Evolutionary conservation across 1,140 invertebrate species (phyloP), one percentile per base, ranked within the genome.

Genomic region (Drosophila chauvacae): DNA sequence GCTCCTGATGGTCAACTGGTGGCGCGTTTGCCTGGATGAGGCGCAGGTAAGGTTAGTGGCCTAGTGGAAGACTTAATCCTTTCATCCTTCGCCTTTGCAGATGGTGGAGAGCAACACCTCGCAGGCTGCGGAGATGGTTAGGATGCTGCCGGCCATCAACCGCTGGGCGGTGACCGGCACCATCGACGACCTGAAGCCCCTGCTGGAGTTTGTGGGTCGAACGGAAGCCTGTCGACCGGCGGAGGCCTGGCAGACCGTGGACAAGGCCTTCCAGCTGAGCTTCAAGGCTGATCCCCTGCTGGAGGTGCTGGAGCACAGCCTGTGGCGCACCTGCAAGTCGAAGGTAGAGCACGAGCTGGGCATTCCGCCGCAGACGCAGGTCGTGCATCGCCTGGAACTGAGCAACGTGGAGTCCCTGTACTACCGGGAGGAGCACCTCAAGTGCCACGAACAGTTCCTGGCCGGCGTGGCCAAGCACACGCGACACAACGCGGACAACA

Each of bases 21-120:
- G 96, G 96, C 93, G 96, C 44, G 93, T 97, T 28, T 96, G 96
- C 90, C 92, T 97, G 14, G 96, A 97, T 93, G 96, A 97, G 93
- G 96, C 96, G 42, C 96, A 97, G 68, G 68, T 71, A n/a, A 42
- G 30, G 7, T 20, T 5, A 5, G 4, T 10, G 0, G 1, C 7
- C 0, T 14, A n/a, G 33, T 30, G 14, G 7, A 7, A 11, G 13
- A 1, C 10, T 1, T 20, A 13, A 39, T 4, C 14, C 3, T 2
- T 3, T 13, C 9, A 9, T n/a, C 26, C n/a, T 50, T 23, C n/a
- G 3, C 0, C 30, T 7, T 11, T 4, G 3, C 7, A 72, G 93
- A 96, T 96, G 94, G 96, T 97, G 2, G 96, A 97, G 91, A 93
- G 93, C 69, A 81, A 57, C 26, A 64, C 69, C 5, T 82, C 90